A percentile compares a stretch with the other conserved stretches of the same genome.
Conservation (phyloP, 30 jellyfish, hydroid and myxozoan species). For the Aurelia aurita complex sp. Pacific region DNA sequence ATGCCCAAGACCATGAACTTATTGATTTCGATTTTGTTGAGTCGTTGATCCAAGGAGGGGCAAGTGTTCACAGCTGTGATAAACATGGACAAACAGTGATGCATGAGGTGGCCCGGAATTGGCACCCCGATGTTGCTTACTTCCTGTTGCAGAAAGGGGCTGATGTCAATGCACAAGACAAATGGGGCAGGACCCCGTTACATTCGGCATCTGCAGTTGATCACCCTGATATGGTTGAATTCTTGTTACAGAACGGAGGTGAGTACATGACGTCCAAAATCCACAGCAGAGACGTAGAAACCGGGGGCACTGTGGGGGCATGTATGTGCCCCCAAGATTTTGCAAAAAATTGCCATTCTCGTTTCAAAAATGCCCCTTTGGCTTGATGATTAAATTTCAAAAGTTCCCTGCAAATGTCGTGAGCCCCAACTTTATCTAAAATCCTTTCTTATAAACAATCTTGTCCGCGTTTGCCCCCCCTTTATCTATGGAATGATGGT, state of each 20-base stretch:
- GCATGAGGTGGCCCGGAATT: conserved; percentile 92
- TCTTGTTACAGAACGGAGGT: conserved; percentile 66
- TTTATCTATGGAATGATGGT: too few relatives aligned
- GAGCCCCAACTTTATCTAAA: too few relatives aligned
- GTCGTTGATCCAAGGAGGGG: conserved; percentile 78
- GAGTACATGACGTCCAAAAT: not conserved
- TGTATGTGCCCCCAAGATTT: too few relatives aligned
- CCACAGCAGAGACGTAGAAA: too few relatives aligned
- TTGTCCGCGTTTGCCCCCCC: too few relatives aligned
- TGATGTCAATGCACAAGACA: conserved; percentile 51
- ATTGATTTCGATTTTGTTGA: conserved; percentile 82
- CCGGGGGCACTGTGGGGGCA: too few relatives aligned
- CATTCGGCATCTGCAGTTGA: conserved; percentile 81
- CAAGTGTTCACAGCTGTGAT: conserved; percentile 73
- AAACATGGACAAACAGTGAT: conserved; percentile 85
- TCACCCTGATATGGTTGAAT: conserved; percentile 70
- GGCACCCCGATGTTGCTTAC: conserved; percentile 97
- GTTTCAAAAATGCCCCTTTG: too few relatives aligned
- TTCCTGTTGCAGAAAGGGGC: conserved; percentile 85
- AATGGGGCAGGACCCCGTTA: conserved; percentile 83
- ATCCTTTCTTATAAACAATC: too few relatives aligned
- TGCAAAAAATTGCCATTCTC: too few relatives aligned
- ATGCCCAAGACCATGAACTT: conserved; percentile 53
- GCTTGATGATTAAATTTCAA: too few relatives aligned
- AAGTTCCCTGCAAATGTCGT: too few relatives aligned